Percentiles rank a stretch among this genome's conserved stretches.
phyloP scores from a whole-genome alignment of 2,113 vertebrate species.

The Telmatochromis brachygnathus region DNA sequence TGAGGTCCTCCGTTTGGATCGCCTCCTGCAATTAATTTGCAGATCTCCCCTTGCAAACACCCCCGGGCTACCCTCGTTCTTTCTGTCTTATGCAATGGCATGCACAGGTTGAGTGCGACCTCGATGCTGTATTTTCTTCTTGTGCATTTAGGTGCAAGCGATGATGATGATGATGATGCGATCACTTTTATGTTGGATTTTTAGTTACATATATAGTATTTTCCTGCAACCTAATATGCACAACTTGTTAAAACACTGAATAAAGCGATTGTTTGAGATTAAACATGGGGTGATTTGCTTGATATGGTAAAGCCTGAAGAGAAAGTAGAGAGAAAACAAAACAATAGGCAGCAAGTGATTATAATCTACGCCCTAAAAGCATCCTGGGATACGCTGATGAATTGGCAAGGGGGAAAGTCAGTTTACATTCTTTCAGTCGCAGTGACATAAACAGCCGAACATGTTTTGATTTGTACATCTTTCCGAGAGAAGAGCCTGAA shows the following conservation, averaged over 20 bases:
- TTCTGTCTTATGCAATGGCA: constrained; percentile 20
- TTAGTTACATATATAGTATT: neutral
- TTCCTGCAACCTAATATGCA: neutral
- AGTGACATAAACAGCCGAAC: constrained; percentile 42
- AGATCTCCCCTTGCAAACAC: constrained; percentile 18
- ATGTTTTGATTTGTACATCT: constrained; percentile 48
- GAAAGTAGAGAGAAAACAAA: neutral
- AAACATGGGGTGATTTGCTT: neutral
- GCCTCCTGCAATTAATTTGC: constrained; percentile 42
- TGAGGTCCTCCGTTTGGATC: constrained; percentile 44
- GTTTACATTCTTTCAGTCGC: constrained; percentile 62
- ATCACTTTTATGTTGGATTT: neutral
- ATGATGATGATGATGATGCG: neutral
- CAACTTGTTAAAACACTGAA: neutral
- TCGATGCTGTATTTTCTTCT: neutral
- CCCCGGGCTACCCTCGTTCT: neutral
- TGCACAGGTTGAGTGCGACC: neutral
- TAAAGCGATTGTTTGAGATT: neutral
- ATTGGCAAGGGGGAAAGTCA: neutral
- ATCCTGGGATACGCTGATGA: constrained; percentile 17
- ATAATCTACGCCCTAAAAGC: constrained; percentile 7
- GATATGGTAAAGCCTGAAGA: neutral
- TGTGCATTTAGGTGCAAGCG: neutral
- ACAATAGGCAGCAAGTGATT: constrained; percentile 5
- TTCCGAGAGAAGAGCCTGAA: neutral